Evolutionary conservation across 2,797 vertebrate genomes (phyloP).

Genomic region (Crocidura indochinensis): DNA sequence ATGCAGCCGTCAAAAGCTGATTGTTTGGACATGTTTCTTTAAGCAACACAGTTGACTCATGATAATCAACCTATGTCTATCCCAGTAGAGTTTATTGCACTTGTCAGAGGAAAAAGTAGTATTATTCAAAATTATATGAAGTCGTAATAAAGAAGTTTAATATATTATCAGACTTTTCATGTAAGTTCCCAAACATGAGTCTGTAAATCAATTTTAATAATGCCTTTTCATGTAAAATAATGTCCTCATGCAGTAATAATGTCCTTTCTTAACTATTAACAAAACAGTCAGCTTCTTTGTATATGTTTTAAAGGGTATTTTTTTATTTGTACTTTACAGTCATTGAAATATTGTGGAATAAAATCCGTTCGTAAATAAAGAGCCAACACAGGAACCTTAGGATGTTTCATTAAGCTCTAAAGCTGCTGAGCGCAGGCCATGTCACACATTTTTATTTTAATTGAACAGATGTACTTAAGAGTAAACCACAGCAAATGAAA

Average conservation of each 20-base stretch:
- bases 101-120: slow-evolving; percentile 91
- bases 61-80: slow-evolving; percentile 91
- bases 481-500: slow-evolving; percentile 88
- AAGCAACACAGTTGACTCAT: slow-evolving; percentile 91
- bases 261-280: slow-evolving; percentile 88
- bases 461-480: slow-evolving; percentile 91
- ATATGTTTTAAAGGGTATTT: slow-evolving; percentile 80
- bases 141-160: slow-evolving; percentile 91
- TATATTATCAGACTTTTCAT: slow-evolving; percentile 92
- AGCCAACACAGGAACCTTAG: slow-evolving; percentile 76
- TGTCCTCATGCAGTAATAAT: slow-evolving; percentile 88
- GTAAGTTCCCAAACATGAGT: slow-evolving; percentile 89
- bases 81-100: slow-evolving; percentile 91
- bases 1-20: slow-evolving; percentile 92
- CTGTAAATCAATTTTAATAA: slow-evolving; percentile 91
- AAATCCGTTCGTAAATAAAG: slow-evolving; percentile 84
- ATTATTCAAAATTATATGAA: slow-evolving; percentile 92
- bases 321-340: slow-evolving; percentile 86
- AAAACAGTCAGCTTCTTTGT: slow-evolving; percentile 88
- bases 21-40: slow-evolving; percentile 92
- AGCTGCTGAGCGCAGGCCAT: slow-evolving; percentile 85
- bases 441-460: slow-evolving; percentile 88
- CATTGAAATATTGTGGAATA: slow-evolving; percentile 86
- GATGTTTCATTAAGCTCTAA: slow-evolving; percentile 89
- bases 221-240: slow-evolving; percentile 89